Conservation (phyloP, 2,797 vertebrate species). For the Odontamblyopus lacepedii region DNA sequence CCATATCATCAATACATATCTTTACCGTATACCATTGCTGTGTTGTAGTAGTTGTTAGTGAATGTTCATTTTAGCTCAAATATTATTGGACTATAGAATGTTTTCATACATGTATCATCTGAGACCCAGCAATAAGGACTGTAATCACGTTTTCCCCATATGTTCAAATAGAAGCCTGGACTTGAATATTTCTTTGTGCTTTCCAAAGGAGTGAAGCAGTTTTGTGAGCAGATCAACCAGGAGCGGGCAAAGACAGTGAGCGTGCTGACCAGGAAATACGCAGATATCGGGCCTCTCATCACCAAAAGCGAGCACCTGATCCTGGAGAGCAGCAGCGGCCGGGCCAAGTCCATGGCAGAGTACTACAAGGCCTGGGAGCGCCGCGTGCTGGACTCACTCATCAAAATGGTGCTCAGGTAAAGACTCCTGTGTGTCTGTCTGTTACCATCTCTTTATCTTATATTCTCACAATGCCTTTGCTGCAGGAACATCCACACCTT, state of each 20-base stretch:
- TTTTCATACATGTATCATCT: too few species aligned
- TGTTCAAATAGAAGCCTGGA: neutral
- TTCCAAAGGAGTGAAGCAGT: constrained; percentile 85
- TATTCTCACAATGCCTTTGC: neutral
- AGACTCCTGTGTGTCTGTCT: neutral
- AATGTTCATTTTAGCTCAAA: too few species aligned
- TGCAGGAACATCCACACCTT: constrained; percentile 87
- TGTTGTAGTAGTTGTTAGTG: too few species aligned
- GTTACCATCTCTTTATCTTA: neutral
- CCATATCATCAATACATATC: too few species aligned
- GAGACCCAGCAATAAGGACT: too few species aligned
- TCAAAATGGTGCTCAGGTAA: constrained; percentile 88
- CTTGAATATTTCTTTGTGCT: constrained; percentile 17
- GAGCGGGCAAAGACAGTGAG: constrained; percentile 80
- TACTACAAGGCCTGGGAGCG: constrained; percentile 91
- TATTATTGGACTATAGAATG: too few species aligned
- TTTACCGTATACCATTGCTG: too few species aligned
- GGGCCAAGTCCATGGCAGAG: constrained; percentile 77
- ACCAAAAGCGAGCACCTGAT: constrained; percentile 86
- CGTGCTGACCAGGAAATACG: constrained; percentile 81
- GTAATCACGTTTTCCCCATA: neutral
- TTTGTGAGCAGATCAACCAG: constrained; percentile 83
- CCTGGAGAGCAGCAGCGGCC: constrained; percentile 84
- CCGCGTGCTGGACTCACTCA: constrained; percentile 81
- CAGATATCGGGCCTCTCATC: constrained; percentile 84